A percentile compares a stretch with the other conserved stretches of the same genome.
Evolutionary conservation across 2,888 invertebrate species (phyloP).

Genomic region (Cosmorhoe ocellata): DNA sequence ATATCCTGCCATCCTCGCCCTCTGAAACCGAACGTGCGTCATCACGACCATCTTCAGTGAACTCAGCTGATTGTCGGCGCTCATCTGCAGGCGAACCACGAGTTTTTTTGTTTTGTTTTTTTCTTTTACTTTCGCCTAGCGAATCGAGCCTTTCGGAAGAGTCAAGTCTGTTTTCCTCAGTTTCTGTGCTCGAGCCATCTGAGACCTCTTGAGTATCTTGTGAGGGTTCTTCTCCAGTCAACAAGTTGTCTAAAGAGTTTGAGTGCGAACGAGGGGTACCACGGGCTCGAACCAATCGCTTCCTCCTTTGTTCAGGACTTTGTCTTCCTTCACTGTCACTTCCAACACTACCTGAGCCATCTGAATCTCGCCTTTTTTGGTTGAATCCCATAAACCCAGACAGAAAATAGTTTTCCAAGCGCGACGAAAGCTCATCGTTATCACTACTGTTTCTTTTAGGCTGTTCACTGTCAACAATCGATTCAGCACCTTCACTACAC

Average conservation of each 20-base stretch:
- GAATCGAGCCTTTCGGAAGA: slow-evolving; percentile 88
- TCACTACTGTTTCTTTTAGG: slow-evolving; percentile 79
- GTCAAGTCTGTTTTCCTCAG: slow-evolving; percentile 83
- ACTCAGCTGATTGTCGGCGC: slow-evolving; percentile 84
- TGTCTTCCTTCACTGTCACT: slow-evolving; percentile 95
- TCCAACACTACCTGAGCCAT: slow-evolving; percentile 93
- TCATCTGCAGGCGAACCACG: slow-evolving; percentile 84
- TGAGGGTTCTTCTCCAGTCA: slow-evolving; percentile 84
- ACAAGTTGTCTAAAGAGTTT: slow-evolving; percentile 89
- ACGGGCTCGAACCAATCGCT: slow-evolving; percentile 90
- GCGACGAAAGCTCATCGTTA: slow-evolving; percentile 89
- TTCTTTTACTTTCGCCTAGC: slow-evolving; percentile 91
- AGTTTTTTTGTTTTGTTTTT: slow-evolving; percentile 89
- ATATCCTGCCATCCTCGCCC: slow-evolving; percentile 85
- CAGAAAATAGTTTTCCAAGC: slow-evolving; percentile 94
- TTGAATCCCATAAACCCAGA: slow-evolving; percentile 93
- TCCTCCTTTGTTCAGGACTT: slow-evolving; percentile 92
- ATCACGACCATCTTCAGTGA: slow-evolving; percentile 82
- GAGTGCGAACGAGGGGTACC: slow-evolving; percentile 92
- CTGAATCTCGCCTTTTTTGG: slow-evolving; percentile 88
- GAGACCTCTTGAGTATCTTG: slow-evolving; percentile 83
- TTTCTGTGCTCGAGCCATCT: slow-evolving; percentile 90
- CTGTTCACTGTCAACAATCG: slow-evolving; percentile 83
- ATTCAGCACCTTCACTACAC: slow-evolving; percentile 92
- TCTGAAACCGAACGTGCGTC: slow-evolving; percentile 83